phyloP scores from a whole-genome alignment of 2,888 invertebrate species.

The Drosophila melanocephala region DNA sequence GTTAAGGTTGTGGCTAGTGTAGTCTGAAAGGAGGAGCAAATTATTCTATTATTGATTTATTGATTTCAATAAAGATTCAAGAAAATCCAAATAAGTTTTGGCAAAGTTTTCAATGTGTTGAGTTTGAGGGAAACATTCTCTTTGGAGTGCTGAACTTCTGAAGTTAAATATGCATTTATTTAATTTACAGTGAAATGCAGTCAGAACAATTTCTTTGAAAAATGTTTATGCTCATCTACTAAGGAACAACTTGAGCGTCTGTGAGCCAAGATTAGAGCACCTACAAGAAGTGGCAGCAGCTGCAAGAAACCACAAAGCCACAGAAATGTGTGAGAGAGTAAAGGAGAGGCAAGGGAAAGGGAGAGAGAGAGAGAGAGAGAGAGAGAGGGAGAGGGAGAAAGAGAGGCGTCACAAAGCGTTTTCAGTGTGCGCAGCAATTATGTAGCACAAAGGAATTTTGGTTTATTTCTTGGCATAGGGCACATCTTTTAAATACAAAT shows the following conservation, averaged over 20 bases:
- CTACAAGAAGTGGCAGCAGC: conserved; percentile 40
- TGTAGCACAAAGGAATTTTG: conserved; percentile 69
- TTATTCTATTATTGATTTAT: not conserved
- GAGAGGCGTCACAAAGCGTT: conserved; percentile 27
- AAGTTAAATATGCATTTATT: not conserved
- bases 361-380: not conserved
- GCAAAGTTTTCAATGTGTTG: not conserved
- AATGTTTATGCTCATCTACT: not conserved
- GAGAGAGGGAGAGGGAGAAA: not conserved
- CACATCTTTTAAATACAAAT: conserved; percentile 77
- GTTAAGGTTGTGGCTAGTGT: not conserved
- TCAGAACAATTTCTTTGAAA: conserved; percentile 7
- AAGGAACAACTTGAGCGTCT: conserved; percentile 29
- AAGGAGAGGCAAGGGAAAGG: not conserved
- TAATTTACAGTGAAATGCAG: conserved; percentile 1
- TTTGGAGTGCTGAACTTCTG: not conserved
- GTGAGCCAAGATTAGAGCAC: conserved; percentile 68
- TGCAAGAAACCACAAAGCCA: conserved; percentile 35
- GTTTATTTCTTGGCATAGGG: conserved; percentile 54
- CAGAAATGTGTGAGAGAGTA: not conserved
- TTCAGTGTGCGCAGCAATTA: conserved; percentile 58
- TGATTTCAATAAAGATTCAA: not conserved
- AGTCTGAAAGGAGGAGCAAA: not conserved
- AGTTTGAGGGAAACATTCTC: not conserved
- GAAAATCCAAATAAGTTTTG: not conserved